Evolutionary conservation across 2,113 vertebrate species (phyloP), one percentile per base, ranked within the genome.

Genomic region (Tretioscincus oriximinensis): DNA sequence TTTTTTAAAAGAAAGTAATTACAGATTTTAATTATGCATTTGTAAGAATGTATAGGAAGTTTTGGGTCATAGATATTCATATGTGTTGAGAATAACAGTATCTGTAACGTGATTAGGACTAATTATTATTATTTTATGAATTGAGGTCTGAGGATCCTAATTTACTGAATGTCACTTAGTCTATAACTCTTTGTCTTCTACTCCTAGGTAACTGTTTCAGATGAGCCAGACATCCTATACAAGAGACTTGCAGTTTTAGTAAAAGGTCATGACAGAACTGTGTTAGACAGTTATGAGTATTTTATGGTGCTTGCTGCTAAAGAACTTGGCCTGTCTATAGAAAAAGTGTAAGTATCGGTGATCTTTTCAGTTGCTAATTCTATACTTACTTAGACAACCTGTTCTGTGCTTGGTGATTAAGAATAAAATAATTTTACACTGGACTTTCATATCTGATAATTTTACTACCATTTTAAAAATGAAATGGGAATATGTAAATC

Each of bases 281-380:
- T 99, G 28, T 88, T 99, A 94, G 96, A 99, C 91, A 99, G 98
- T 90, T 99, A 99, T 9, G 97, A 99, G 82, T 97, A 96, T 83
- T 99, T 99, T 74, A 96, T 95, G 2, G 95, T 96, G 29, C 93
- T 97, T 91, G 96, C 98, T 73, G 98, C 98, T 29, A 93, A 96
- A 83, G 97, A 98, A 90, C 96, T 99, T 81, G 97, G 96, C 61
- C 92, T 99, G 79, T 94, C 87, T 71, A 26, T 99, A 86, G 93
- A 91, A 87, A 96, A 96, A 94, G 94, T 99, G 98, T 99, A 93
- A 97, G 98, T 96, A 81, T 86, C 85, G 70, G 28, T 77, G 5
- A 64, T 76, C 26, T 87, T 45, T 85, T n/a, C n/a, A 54, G 21
- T 65, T 35, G 31, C 7, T 51, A 41, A 58, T 72, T 49, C 41